Conservation (phyloP, 1,140 invertebrate species). For the Drosophila nebulosa region DNA sequence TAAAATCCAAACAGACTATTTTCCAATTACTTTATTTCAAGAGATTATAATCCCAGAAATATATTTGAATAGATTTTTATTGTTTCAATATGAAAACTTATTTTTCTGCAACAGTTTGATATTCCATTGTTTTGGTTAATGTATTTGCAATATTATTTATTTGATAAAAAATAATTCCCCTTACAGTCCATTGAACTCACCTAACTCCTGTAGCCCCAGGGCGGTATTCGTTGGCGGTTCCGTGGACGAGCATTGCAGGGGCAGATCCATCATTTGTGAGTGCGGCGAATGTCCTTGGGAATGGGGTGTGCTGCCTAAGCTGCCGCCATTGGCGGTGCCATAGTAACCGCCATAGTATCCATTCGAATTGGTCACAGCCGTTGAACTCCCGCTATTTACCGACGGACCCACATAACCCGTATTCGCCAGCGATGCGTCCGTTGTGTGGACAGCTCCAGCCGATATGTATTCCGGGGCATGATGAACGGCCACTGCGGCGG, state of each 20-base stretch:
- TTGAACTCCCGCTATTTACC: conserved; percentile 45
- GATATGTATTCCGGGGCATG: conserved; percentile 73
- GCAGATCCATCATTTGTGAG: conserved; percentile 79
- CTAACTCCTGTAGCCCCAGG: conserved; percentile 77
- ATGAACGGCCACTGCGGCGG: conserved; percentile 57
- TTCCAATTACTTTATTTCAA: too few species aligned
- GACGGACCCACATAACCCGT: conserved; percentile 61
- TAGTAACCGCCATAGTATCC: conserved; percentile 80
- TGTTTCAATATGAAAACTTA: too few species aligned
- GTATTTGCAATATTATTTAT: too few species aligned
- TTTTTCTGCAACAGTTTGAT: too few species aligned
- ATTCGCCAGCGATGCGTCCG: conserved; percentile 32
- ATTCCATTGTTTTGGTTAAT: not conserved
- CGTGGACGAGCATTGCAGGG: conserved; percentile 77
- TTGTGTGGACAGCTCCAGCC: conserved; percentile 58
- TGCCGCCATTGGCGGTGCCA: conserved; percentile 68
- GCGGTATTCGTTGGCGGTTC: conserved; percentile 80
- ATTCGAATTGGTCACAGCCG: conserved; percentile 29
- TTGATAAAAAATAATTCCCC: not conserved
- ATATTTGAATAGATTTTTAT: too few species aligned
- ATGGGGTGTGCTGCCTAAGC: conserved; percentile 70
- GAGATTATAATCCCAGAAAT: too few species aligned
- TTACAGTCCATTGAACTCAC: conserved; percentile 31
- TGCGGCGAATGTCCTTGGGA: conserved; percentile 76
- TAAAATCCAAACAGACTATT: too few species aligned